Evolutionary conservation across 2,888 invertebrate species (phyloP).

Genomic region (Anorthoa munda): DNA sequence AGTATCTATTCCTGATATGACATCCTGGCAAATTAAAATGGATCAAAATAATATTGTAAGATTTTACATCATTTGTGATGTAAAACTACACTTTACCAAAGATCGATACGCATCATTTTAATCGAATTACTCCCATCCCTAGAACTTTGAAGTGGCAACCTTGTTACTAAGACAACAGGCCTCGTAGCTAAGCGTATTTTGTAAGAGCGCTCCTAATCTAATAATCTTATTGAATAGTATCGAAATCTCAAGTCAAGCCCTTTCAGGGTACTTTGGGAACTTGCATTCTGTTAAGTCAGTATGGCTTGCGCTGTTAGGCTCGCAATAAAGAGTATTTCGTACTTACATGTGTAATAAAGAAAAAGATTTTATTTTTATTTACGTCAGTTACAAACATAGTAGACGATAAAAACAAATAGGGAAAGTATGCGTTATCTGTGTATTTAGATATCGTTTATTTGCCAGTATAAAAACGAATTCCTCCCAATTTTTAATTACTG

Average conservation of each 20-base stretch:
- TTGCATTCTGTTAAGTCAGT: constrained; percentile 18
- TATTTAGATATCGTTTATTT: background rate
- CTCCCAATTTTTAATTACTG: background rate
- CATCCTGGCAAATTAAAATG: too few relatives aligned
- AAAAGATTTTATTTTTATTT: too few relatives aligned
- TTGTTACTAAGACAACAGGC: constrained; percentile 27
- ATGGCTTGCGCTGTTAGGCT: too few relatives aligned
- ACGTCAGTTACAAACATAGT: too few relatives aligned
- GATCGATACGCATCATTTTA: background rate
- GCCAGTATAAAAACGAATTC: too few relatives aligned
- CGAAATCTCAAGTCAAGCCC: constrained; percentile 12
- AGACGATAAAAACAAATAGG: too few relatives aligned
- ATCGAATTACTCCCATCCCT: constrained; percentile 5
- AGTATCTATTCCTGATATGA: too few relatives aligned
- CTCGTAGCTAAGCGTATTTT: constrained; percentile 23
- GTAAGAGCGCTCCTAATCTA: constrained; percentile 27
- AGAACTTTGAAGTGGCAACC: constrained; percentile 24
- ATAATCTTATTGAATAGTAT: constrained; percentile 41
- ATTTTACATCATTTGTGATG: too few relatives aligned
- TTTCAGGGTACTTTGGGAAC: constrained; percentile 7
- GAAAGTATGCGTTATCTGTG: background rate
- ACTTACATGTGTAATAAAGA: background rate
- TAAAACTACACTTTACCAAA: background rate
- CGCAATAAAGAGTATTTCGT: too few relatives aligned
- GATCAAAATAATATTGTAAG: too few relatives aligned